Evolutionary conservation across 1,140 invertebrate genomes (phyloP), one percentile per base, ranked within the genome.

Genomic region (Hylyphantes graminicola): DNA sequence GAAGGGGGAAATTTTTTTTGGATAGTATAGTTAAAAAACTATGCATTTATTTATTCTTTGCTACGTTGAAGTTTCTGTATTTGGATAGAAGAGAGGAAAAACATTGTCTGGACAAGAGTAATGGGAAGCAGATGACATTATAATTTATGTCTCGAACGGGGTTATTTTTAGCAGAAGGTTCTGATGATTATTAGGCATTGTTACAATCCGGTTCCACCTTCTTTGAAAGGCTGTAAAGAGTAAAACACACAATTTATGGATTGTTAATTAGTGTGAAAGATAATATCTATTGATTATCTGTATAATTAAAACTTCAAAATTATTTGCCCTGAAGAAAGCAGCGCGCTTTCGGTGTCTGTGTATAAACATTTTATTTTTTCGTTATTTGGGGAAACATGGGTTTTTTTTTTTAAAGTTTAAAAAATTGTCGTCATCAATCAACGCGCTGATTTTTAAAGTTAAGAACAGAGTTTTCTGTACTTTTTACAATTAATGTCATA

Each of bases 181-280:
- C 64, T n/a, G 53, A 63, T 70, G 53, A 80, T 80, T 80, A 80
- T 80, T 80, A 80, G 67, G 78, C 65, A 80, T 80, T 80, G 78
- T 61, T 80, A 80, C 59, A 80, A 80, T 65, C 55, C 61, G 67
- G 54, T 50, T 57, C 78, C 67, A 80, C 78, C 78, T 80, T 80
- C 54, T 64, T 80, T 50, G 65, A 80, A 70, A 55, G 67, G 65
- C n/a, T 61, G 74, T 70, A 80, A 70, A 80, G 70, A 80, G n/a
- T n/a, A n/a, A n/a, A n/a, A n/a, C n/a, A 61, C 50, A 72, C 65
- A 80, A 80, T 80, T 80, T 80, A 80, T 80, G 78, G 78, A 80
- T 80, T 80, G 78, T 50, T 80, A 80, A 80, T 80, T 80, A 80
- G 78, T 80, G 78, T 80, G 78, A 80, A 80, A 70, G 78, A 80